Conservation (phyloP, 2,113 vertebrate genomes). For the Pyxicephalus adspersus region DNA sequence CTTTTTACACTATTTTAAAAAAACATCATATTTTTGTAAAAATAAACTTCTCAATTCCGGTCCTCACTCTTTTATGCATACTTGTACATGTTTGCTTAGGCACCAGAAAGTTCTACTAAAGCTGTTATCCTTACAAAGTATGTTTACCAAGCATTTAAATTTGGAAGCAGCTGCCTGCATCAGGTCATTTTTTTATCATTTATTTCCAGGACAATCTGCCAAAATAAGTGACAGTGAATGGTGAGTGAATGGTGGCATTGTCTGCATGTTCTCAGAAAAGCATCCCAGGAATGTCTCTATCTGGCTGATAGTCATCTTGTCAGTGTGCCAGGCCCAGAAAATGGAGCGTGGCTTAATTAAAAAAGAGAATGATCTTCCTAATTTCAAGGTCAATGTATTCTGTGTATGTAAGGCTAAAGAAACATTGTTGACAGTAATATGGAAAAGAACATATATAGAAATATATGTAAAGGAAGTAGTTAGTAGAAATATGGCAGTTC, state of each 20-base stretch:
- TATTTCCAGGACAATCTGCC: not conserved
- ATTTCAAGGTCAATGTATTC: slow-evolving; percentile 47
- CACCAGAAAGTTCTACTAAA: no score
- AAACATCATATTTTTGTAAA: no score
- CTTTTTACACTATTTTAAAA: no score
- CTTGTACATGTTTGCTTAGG: no score
- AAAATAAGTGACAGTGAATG: slow-evolving; percentile 55
- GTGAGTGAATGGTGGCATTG: slow-evolving; percentile 54
- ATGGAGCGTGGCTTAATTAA: slow-evolving; percentile 21
- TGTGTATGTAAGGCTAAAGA: not conserved
- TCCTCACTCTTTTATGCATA: no score
- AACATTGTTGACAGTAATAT: no score
- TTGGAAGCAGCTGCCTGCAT: not conserved
- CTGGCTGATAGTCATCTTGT: slow-evolving; percentile 63
- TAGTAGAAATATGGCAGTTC: no score
- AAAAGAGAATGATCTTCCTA: slow-evolving; percentile 22
- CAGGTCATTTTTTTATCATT: not conserved
- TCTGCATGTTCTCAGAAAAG: slow-evolving; percentile 59
- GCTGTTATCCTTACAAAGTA: no score
- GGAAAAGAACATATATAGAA: no score
- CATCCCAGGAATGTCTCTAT: slow-evolving; percentile 61
- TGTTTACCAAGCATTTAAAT: no score
- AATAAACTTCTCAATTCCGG: no score
- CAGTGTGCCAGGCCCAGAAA: slow-evolving; percentile 52
- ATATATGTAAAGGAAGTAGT: no score